Percentiles rank a stretch among this genome's conserved stretches.
Evolutionary conservation across 2,888 invertebrate species (phyloP).

Genomic region (Orthonychiurus folsomi): DNA sequence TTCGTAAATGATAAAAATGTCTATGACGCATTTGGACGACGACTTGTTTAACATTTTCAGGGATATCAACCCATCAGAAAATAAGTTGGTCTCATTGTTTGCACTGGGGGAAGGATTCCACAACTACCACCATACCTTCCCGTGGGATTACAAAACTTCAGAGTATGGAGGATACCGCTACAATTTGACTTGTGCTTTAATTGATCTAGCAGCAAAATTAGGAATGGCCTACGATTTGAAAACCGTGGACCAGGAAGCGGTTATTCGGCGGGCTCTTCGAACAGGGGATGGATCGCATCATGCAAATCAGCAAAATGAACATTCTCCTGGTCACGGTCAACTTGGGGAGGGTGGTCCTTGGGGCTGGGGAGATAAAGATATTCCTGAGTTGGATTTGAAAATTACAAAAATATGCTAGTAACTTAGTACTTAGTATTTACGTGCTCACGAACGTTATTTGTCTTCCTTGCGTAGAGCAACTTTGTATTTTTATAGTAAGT

Average conservation of each 20-base stretch:
- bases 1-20: too few species aligned
- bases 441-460: too few species aligned
- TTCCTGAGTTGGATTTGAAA: slow-evolving; percentile 29
- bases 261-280: slow-evolving; percentile 54
- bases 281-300: slow-evolving; percentile 59
- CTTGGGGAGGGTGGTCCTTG: slow-evolving; percentile 22
- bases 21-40: too few species aligned
- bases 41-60: slow-evolving; percentile 46
- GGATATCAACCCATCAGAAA: slow-evolving; percentile 68
- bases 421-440: too few species aligned
- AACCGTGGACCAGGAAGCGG: slow-evolving; percentile 56
- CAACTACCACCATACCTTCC: slow-evolving; percentile 49
- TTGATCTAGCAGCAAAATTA: slow-evolving; percentile 53
- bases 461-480: too few species aligned
- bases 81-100: slow-evolving; percentile 59
- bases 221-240: slow-evolving; percentile 60
- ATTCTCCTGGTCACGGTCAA: not conserved
- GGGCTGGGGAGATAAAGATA: slow-evolving; percentile 39
- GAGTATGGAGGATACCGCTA: slow-evolving; percentile 47
- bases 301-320: not conserved
- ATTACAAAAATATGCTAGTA: slow-evolving; percentile 24
- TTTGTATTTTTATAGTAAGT: too few species aligned
- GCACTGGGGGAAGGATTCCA: slow-evolving; percentile 61
- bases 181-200: slow-evolving; percentile 56
- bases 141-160: slow-evolving; percentile 48